A percentile compares a stretch with the other conserved stretches of the same genome.
Conservation (phyloP, 2,888 invertebrate genomes). For the Drosophila vallismaia region DNA sequence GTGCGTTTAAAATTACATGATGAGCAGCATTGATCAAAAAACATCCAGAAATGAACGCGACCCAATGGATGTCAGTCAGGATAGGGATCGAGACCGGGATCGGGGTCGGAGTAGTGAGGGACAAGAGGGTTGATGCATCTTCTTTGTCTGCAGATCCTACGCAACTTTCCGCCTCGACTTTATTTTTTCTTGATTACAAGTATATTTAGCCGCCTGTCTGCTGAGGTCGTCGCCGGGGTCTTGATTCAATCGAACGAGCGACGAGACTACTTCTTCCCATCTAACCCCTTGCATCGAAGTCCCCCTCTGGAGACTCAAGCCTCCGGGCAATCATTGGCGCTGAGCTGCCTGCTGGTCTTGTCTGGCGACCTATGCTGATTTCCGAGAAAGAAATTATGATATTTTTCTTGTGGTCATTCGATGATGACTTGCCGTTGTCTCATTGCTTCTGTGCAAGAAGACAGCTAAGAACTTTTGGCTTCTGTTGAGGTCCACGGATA, state of each 20-base stretch:
- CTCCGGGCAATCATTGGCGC: slow-evolving; percentile 57
- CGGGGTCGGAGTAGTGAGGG: slow-evolving; percentile 1
- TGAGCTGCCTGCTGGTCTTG: slow-evolving; percentile 33
- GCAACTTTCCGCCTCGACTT: slow-evolving; percentile 51
- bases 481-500: slow-evolving; percentile 17
- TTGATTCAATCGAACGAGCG: slow-evolving; percentile 61
- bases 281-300: slow-evolving; percentile 1
- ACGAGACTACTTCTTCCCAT: slow-evolving; percentile 21
- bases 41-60: slow-evolving; percentile 46
- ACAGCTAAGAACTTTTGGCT: slow-evolving; percentile 22
- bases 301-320: slow-evolving; percentile 6
- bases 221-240: slow-evolving; percentile 56
- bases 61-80: slow-evolving; percentile 15
- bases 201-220: slow-evolving; percentile 48
- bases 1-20: slow-evolving; percentile 79
- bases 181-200: slow-evolving; percentile 48
- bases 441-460: slow-evolving; percentile 22
- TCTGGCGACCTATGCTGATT: slow-evolving; percentile 72
- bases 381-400: slow-evolving; percentile 71
- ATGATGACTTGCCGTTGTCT: slow-evolving; percentile 44
- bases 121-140: slow-evolving; percentile 31
- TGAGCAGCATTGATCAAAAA: slow-evolving; percentile 75
- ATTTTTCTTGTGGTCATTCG: slow-evolving; percentile 42
- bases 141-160: slow-evolving; percentile 62
- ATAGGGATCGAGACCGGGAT: slow-evolving; percentile 12